These are phyloP conservation scores for Macrobrachium rosenbergii DNA, from an alignment of 1,140 invertebrate species.

Conservation along the genomic window DNA sequence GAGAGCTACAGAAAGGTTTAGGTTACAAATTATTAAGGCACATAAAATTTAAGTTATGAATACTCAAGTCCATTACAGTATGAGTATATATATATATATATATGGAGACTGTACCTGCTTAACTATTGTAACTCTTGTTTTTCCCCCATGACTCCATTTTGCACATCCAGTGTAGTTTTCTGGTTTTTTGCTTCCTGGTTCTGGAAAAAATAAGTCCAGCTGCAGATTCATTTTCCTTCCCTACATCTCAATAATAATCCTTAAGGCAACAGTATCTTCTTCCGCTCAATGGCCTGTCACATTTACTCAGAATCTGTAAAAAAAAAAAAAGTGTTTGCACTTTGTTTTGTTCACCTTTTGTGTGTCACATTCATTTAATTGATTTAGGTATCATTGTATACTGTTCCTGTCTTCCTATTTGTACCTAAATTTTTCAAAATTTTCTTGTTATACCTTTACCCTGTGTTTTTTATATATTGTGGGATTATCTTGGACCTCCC, in stretches of 20 bases:
- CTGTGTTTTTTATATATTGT: no score
- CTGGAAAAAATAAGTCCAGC: slow-evolving; percentile 23
- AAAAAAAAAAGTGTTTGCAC: background rate
- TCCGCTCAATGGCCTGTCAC: slow-evolving; percentile 60
- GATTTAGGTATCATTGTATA: no score
- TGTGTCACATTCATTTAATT: background rate
- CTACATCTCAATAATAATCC: slow-evolving; percentile 44
- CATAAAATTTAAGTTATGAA: no score
- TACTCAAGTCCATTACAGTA: no score
- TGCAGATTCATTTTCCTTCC: slow-evolving; percentile 51
- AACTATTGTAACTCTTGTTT: slow-evolving; percentile 31
- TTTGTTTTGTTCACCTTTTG: background rate
- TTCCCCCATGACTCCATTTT: slow-evolving; percentile 42
- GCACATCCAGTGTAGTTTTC: slow-evolving; percentile 52
- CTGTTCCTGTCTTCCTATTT: no score
- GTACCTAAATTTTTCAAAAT: no score
- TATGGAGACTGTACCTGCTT: slow-evolving; percentile 27
- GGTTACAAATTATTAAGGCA: no score
- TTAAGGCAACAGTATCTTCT: slow-evolving; percentile 59
- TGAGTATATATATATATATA: slow-evolving; percentile 6
- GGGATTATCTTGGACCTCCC: no score
- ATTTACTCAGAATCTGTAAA: slow-evolving; percentile 41
- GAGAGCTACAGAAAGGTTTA: no score
- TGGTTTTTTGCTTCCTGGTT: slow-evolving; percentile 40
- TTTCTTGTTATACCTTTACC: no score